phyloP scores from a whole-genome alignment of 2,888 invertebrate genomes.

The Seira musarum region DNA sequence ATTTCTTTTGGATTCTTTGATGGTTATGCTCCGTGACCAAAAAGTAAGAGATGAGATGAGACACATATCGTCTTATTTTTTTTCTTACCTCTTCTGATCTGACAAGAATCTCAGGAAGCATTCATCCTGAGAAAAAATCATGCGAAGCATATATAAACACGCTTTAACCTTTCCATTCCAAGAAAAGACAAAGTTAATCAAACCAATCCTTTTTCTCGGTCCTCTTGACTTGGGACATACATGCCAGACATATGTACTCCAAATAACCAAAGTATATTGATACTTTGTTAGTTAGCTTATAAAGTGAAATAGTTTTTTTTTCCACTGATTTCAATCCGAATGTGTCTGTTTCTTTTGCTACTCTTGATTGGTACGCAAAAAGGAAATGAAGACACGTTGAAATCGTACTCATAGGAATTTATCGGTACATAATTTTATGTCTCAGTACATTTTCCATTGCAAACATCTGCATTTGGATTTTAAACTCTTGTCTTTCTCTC shows the following conservation, averaged over 20 bases:
- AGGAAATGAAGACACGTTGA: background rate
- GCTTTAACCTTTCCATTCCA: slow-evolving; percentile 58
- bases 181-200: slow-evolving; percentile 61
- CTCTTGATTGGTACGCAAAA: background rate
- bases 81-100: slow-evolving; percentile 34
- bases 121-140: slow-evolving; percentile 55
- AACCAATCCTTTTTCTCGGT: slow-evolving; percentile 42
- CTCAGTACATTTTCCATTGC: slow-evolving; percentile 25
- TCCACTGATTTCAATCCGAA: background rate
- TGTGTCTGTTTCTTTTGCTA: background rate
- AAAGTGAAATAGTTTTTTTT: no score
- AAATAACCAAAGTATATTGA: no score
- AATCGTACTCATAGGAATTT: background rate
- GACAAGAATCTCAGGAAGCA: slow-evolving; percentile 57
- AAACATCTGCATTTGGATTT: slow-evolving; percentile 36
- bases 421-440: background rate
- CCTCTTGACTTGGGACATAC: background rate
- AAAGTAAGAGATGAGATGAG: slow-evolving; percentile 46
- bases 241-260: background rate
- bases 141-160: slow-evolving; percentile 58
- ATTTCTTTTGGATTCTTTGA: slow-evolving; percentile 44
- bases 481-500: slow-evolving; percentile 11
- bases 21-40: slow-evolving; percentile 62
- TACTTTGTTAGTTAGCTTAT: no score
- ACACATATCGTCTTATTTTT: slow-evolving; percentile 24